A percentile compares a stretch with the other conserved stretches of the same genome.
phyloP scores from a whole-genome alignment of 2,113 vertebrate species.

The Podarcis raffonei region DNA sequence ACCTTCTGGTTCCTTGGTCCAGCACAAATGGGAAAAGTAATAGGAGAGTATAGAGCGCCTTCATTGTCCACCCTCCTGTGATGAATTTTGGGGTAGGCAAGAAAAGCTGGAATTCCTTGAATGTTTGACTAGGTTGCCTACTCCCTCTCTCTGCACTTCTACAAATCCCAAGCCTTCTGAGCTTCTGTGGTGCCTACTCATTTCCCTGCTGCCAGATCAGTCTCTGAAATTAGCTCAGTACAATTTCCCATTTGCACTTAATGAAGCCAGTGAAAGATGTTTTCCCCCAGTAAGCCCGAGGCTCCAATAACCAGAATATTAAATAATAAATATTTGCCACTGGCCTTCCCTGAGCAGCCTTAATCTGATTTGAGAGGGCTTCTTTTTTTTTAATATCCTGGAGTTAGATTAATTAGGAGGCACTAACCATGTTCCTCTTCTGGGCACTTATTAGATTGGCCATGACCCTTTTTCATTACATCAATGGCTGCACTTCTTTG shows the following conservation, averaged over 20 bases:
- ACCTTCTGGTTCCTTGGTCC: background rate
- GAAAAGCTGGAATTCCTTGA: background rate
- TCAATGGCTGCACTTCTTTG: background rate
- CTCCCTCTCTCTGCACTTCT: background rate
- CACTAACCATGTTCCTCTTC: constrained; percentile 12
- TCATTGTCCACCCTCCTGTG: background rate
- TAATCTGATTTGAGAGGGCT: background rate
- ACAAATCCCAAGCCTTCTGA: background rate
- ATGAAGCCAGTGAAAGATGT: constrained; percentile 1
- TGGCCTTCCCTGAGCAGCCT: background rate
- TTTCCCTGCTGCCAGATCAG: background rate
- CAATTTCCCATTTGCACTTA: background rate
- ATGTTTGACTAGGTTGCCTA: background rate
- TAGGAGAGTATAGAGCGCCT: background rate
- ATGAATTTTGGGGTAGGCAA: background rate
- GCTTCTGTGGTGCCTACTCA: background rate
- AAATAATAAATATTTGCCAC: constrained; percentile 20
- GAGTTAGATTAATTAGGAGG: constrained; percentile 30
- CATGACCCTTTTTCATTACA: constrained; percentile 26
- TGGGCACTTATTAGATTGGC: constrained; percentile 3
- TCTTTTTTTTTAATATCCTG: background rate
- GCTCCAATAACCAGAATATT: constrained; percentile 6
- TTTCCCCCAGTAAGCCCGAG: background rate
- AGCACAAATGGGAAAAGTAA: background rate
- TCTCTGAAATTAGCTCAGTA: constrained; percentile 10